phyloP scores from a whole-genome alignment of 1,140 invertebrate genomes.

The Pseudoatta argentina region DNA sequence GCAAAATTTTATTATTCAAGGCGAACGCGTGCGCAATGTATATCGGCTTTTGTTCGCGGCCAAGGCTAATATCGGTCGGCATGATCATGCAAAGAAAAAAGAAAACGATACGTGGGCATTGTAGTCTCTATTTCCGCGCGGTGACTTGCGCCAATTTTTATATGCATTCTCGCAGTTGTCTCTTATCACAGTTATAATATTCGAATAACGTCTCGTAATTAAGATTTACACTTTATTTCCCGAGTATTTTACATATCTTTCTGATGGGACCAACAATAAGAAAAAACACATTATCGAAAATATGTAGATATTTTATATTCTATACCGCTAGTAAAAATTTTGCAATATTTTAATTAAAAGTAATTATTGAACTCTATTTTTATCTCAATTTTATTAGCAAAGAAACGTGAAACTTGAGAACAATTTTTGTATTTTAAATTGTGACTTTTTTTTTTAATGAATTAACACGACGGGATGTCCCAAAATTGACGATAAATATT shows the following conservation, averaged over 20 bases:
- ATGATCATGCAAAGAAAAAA: neutral
- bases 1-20: constrained; percentile 56
- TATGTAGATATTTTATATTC: neutral
- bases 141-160: constrained; percentile 8
- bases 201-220: neutral
- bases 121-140: neutral
- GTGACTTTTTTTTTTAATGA: neutral
- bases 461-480: no score
- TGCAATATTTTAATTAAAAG: neutral
- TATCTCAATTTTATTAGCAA: neutral
- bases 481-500: no score
- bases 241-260: no score
- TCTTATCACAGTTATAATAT: neutral
- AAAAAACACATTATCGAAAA: neutral
- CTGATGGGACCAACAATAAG: no score
- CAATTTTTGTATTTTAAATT: neutral
- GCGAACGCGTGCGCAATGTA: constrained; percentile 32
- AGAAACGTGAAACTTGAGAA: neutral
- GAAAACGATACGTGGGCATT: neutral
- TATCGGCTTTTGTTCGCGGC: constrained; percentile 45
- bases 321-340: neutral
- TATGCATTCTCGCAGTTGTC: neutral
- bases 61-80: constrained; percentile 39
- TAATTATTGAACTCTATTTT: neutral
- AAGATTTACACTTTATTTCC: constrained; percentile 27